Percentiles rank a stretch among this genome's conserved stretches.
These are phyloP conservation scores for Chrysocyon brachyurus DNA, from an alignment of 2,797 vertebrate genomes.

Conservation along the genomic window DNA sequence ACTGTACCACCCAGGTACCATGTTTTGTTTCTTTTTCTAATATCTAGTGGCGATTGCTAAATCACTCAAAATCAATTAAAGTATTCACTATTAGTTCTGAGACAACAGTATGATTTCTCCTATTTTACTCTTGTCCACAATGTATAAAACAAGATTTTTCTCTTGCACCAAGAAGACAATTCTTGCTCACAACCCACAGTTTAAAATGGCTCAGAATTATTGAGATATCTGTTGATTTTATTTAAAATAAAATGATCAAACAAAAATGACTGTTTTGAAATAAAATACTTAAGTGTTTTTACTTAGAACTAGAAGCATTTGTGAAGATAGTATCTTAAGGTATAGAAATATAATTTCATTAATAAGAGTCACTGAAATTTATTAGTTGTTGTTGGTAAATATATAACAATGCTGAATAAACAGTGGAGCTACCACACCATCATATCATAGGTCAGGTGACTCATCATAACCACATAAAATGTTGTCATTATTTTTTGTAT, in stretches of 20 bases:
- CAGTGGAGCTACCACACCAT: neutral
- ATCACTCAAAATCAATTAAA: neutral
- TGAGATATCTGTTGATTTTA: slow-evolving; percentile 14
- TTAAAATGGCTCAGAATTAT: neutral
- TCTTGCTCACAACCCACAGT: neutral
- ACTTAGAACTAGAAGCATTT: neutral
- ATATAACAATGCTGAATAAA: neutral
- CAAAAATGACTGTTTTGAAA: neutral
- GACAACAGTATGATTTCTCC: neutral
- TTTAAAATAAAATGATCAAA: slow-evolving; percentile 25
- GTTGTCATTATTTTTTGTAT: neutral
- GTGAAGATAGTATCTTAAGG: neutral
- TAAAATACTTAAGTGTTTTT: neutral
- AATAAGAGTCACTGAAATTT: neutral
- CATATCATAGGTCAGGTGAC: neutral
- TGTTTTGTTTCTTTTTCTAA: slow-evolving; percentile 1
- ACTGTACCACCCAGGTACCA: no score
- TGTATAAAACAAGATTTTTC: neutral
- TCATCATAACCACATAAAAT: neutral
- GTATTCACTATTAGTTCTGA: neutral
- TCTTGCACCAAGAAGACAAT: neutral
- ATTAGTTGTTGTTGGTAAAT: neutral
- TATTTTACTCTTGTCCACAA: neutral
- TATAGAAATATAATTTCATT: neutral
- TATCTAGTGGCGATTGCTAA: neutral